Evolutionary conservation across 2,888 invertebrate genomes (phyloP), one percentile per base, ranked within the genome.

Genomic region (Hypercompe scribonia): DNA sequence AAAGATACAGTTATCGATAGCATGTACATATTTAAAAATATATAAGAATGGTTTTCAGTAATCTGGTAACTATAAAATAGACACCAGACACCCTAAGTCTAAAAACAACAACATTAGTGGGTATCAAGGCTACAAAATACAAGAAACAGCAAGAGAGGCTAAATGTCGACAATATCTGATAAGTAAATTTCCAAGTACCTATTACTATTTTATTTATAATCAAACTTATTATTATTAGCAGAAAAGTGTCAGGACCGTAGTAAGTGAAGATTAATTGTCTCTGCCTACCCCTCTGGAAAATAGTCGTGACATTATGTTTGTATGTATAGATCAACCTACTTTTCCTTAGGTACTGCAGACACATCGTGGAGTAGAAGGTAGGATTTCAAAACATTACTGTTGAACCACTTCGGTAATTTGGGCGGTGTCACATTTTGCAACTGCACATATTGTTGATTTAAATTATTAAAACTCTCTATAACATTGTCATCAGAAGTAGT

Each of bases 351-450:
- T 65, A 97, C 97, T 78, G 97, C 96, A 76, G 96, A 94, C 68
- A 97, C 97, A 94, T 99, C 99, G 94, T 99, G 98, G 71, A 99
- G 88, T 68, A 99, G 96, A 70, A 99, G 97, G 93, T 98, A 99
- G 91, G 98, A 98, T 89, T 98, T 98, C 63, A 99, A 96, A 39
- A 98, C 97, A 88, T 98, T 97, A 96, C 90, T 91, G 90, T 97
- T 96, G 87, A 98, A 98, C 98, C 98, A 98, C 89, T 98, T 98
- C 15, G 98, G 98, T 81, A 98, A 93, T 92, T 98, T 98, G 79
- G 97, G 97, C 66, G 97, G 97, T 24, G 97, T 96, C 63, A 97
- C 96, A 92, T 96, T 97, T 89, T 97, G 97, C 90, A 98, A 96
- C 89, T 98, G 97, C 82, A 98, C 97, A 86, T 98, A 96, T 82